phyloP scores from a whole-genome alignment of 2,888 invertebrate species.

The Noctua fimbriata region DNA sequence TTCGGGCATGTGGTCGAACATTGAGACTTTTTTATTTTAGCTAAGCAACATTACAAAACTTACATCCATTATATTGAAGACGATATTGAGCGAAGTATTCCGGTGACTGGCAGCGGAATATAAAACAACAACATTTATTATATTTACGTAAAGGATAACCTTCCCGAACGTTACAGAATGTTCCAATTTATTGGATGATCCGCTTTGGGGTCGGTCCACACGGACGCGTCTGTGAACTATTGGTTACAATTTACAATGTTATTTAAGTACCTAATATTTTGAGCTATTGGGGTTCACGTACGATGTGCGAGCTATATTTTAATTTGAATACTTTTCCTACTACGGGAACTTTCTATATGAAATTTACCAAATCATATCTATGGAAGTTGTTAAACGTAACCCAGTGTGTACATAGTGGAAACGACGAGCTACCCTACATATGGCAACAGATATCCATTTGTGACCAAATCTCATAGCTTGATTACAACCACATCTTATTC shows the following conservation, averaged over 20 bases:
- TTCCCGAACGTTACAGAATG: neutral
- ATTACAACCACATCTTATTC: slow-evolving; percentile 12
- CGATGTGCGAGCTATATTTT: neutral
- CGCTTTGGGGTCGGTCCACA: neutral
- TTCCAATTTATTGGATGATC: slow-evolving; percentile 4
- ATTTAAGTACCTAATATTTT: too few relatives aligned
- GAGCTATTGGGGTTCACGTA: too few relatives aligned
- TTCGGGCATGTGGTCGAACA: neutral
- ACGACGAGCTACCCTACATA: neutral
- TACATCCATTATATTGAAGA: neutral
- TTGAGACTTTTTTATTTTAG: neutral
- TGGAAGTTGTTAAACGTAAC: neutral
- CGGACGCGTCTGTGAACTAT: neutral
- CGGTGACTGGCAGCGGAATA: neutral
- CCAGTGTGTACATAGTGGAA: neutral
- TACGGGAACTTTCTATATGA: neutral
- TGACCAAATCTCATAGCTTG: slow-evolving; percentile 17
- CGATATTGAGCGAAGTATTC: slow-evolving; percentile 6
- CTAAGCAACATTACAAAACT: neutral
- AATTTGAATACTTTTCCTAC: neutral
- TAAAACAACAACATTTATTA: slow-evolving; percentile 19
- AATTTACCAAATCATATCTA: neutral
- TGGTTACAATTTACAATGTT: too few relatives aligned
- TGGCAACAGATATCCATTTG: neutral
- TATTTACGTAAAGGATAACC: slow-evolving; percentile 1